Percentiles rank a stretch among this genome's conserved stretches.
Conservation (phyloP, 2,113 vertebrate genomes). For the Hoplias malabaricus region DNA sequence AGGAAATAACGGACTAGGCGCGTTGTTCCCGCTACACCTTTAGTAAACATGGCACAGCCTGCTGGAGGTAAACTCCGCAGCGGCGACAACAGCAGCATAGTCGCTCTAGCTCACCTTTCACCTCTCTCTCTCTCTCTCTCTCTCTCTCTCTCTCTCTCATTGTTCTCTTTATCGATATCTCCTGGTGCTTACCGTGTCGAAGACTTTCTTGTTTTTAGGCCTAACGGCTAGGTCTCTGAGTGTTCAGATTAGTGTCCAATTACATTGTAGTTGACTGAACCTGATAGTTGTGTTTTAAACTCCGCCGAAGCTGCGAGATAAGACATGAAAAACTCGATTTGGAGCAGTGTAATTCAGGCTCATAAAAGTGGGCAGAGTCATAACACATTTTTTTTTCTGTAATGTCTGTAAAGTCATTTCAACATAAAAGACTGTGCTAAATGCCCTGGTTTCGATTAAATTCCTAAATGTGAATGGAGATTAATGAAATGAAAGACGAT, state of each 20-base stretch:
- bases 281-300: background rate
- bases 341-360: background rate
- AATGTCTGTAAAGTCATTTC: too few species aligned
- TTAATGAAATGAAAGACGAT: background rate
- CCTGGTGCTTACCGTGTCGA: background rate
- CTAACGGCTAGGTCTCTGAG: background rate
- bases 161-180: background rate
- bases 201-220: background rate
- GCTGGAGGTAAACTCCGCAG: slow-evolving; percentile 23
- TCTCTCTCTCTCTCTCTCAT: slow-evolving; percentile 31
- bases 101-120: background rate
- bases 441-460: background rate
- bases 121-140: slow-evolving; percentile 6
- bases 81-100: background rate
- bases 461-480: background rate
- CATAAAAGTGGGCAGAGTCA: slow-evolving; percentile 19
- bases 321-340: slow-evolving; percentile 15
- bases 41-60: slow-evolving; percentile 55
- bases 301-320: slow-evolving; percentile 36
- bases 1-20: slow-evolving; percentile 71
- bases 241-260: background rate
- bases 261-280: background rate
- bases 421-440: background rate
- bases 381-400: background rate
- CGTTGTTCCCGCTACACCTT: slow-evolving; percentile 51